A percentile compares a stretch with the other conserved stretches of the same genome.
Conservation (phyloP, 2,888 invertebrate species). For the Aleiodes alternator region DNA sequence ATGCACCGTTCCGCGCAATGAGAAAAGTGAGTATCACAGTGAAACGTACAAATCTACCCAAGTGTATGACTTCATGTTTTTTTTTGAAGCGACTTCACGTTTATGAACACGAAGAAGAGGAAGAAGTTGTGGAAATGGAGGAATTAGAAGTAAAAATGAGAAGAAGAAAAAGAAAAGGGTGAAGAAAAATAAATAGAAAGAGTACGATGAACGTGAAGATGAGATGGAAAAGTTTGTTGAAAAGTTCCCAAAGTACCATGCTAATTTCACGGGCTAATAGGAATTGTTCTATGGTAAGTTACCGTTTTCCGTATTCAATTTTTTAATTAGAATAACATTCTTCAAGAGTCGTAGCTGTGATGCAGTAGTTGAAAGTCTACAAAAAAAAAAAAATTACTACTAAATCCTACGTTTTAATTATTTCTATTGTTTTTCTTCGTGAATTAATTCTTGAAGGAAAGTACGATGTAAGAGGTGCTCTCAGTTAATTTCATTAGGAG, state of each 20-base stretch:
- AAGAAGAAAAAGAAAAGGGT: conserved; percentile 41
- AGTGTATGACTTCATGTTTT: conserved; percentile 13
- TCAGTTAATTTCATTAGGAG: no score
- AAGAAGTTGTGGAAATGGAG: conserved; percentile 20
- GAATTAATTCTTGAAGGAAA: no score
- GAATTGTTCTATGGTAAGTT: conserved; percentile 29
- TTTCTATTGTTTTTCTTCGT: no score
- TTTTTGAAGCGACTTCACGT: conserved; percentile 14
- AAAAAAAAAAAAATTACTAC: no score
- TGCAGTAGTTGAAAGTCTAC: no score
- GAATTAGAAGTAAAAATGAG: conserved; percentile 37
- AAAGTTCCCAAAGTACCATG: conserved; percentile 5
- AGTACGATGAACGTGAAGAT: conserved; percentile 20
- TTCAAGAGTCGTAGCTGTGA: background rate
- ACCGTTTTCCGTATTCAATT: conserved; percentile 18
- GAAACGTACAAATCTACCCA: conserved; percentile 10
- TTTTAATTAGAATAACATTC: conserved; percentile 15
- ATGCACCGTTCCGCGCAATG: conserved; percentile 44
- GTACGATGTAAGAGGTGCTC: no score
- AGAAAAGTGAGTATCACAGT: conserved; percentile 17
- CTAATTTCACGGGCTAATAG: conserved; percentile 30
- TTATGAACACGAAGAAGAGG: conserved; percentile 41
- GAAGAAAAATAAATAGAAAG: conserved; percentile 15
- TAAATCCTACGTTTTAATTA: no score
- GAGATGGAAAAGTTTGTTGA: conserved; percentile 25